phyloP scores from a whole-genome alignment of 1,140 invertebrate genomes.

The Drosophila baimaii region DNA sequence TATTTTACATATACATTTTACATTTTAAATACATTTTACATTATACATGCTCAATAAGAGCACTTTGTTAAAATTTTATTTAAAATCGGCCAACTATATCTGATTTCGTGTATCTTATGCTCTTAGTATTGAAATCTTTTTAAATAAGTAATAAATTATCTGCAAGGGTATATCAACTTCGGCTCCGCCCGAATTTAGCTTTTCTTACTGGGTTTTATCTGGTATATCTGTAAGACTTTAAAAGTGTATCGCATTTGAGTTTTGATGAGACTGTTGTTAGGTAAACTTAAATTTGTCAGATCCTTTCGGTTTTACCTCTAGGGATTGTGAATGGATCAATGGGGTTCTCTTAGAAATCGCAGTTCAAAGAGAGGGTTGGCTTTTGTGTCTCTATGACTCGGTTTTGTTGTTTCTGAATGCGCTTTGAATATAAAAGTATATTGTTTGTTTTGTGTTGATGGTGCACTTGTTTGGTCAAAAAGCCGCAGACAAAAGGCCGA shows the following conservation, averaged over 20 bases:
- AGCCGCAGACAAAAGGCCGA: slow-evolving; percentile 69
- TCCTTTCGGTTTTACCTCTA: slow-evolving; percentile 5
- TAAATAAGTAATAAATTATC: too few species aligned
- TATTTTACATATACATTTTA: too few species aligned
- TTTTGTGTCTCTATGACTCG: slow-evolving; percentile 61
- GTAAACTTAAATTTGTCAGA: slow-evolving; percentile 1
- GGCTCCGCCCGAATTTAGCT: too few species aligned
- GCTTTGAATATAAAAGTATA: slow-evolving; percentile 54
- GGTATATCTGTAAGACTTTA: neutral
- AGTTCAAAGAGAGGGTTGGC: slow-evolving; percentile 63
- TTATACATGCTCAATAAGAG: too few species aligned
- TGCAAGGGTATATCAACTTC: too few species aligned
- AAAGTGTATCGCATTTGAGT: neutral
- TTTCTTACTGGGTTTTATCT: too few species aligned
- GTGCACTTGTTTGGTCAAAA: slow-evolving; percentile 78
- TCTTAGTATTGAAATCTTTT: too few species aligned
- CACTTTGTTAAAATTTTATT: too few species aligned
- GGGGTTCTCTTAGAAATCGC: slow-evolving; percentile 51
- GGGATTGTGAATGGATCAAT: slow-evolving; percentile 27
- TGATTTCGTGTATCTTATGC: too few species aligned
- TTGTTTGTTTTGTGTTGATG: slow-evolving; percentile 55
- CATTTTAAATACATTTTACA: too few species aligned
- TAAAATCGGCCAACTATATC: too few species aligned
- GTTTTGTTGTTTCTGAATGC: slow-evolving; percentile 54
- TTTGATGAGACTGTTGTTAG: neutral